Percentiles rank a stretch among this genome's conserved stretches.
Evolutionary conservation across 2,797 vertebrate genomes (phyloP).

Genomic region (Cyclopterus lumpus): DNA sequence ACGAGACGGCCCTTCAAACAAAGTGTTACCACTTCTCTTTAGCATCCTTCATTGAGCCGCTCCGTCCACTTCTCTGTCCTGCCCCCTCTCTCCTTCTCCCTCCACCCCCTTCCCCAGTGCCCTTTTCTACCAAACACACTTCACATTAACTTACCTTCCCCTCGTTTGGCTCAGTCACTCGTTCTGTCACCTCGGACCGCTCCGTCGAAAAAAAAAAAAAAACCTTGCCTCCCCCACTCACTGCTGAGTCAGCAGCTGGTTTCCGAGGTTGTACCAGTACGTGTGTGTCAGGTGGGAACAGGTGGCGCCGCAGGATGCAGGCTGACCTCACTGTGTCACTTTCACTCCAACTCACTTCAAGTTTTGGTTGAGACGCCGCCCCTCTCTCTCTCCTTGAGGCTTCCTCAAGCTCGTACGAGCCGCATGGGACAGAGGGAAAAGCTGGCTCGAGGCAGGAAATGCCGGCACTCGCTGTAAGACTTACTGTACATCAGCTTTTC

Average conservation of each 20-base stretch:
- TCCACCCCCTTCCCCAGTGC: slow-evolving; percentile 19
- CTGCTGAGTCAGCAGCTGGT: slow-evolving; percentile 72
- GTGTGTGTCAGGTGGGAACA: slow-evolving; percentile 72
- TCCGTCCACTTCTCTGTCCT: background rate
- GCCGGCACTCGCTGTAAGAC: background rate
- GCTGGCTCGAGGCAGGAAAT: slow-evolving; percentile 15
- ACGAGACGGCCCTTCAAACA: background rate
- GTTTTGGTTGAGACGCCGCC: slow-evolving; percentile 52
- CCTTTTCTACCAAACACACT: slow-evolving; percentile 51
- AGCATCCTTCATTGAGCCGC: slow-evolving; percentile 1
- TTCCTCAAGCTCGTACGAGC: slow-evolving; percentile 45
- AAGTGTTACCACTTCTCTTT: slow-evolving; percentile 12
- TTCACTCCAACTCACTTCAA: slow-evolving; percentile 67
- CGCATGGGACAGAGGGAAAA: background rate
- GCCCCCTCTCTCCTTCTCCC: background rate
- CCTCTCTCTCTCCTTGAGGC: slow-evolving; percentile 45
- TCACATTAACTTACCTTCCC: slow-evolving; percentile 59
- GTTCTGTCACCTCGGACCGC: slow-evolving; percentile 45
- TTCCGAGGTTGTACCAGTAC: slow-evolving; percentile 52
- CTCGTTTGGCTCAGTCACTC: slow-evolving; percentile 53
- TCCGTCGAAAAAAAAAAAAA: too few species aligned
- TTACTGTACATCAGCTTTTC: background rate
- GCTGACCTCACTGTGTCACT: slow-evolving; percentile 77
- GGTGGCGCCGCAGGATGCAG: slow-evolving; percentile 65
- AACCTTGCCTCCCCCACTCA: slow-evolving; percentile 4